These are phyloP conservation scores for Noctua comes DNA, from an alignment of 2,888 invertebrate genomes.

Conservation along the genomic window DNA sequence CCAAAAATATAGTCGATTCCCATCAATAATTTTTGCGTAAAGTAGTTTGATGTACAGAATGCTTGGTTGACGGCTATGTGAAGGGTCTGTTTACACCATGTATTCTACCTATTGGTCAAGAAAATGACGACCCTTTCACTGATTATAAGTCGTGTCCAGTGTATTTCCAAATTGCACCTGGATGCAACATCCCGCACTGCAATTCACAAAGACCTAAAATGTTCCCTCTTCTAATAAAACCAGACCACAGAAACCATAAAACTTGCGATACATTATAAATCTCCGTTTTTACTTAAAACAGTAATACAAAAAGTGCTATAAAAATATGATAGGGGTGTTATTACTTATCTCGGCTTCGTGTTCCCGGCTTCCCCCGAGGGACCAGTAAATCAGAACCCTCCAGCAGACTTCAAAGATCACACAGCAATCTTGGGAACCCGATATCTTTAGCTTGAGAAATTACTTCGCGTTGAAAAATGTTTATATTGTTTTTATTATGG, in stretches of 20 bases:
- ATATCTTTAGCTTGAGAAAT: constrained; percentile 76
- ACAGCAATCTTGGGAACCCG: constrained; percentile 78
- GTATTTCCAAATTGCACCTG: not conserved
- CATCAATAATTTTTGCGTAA: too few species aligned
- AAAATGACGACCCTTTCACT: not conserved
- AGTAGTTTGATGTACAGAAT: too few species aligned
- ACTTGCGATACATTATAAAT: constrained; percentile 70
- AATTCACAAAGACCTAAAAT: not conserved
- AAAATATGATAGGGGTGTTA: constrained; percentile 79
- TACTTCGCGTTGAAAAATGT: constrained; percentile 68
- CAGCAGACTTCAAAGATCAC: constrained; percentile 82
- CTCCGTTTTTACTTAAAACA: constrained; percentile 74
- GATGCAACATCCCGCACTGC: not conserved
- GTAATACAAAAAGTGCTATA: constrained; percentile 76
- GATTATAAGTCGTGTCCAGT: not conserved
- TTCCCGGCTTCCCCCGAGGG: constrained; percentile 70
- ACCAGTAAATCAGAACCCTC: constrained; percentile 81
- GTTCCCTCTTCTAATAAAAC: constrained; percentile 25
- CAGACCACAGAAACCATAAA: constrained; percentile 38
- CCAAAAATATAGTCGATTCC: too few species aligned
- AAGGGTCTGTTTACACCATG: too few species aligned
- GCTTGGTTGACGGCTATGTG: too few species aligned
- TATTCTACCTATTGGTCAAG: not conserved
- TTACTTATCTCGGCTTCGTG: constrained; percentile 75
- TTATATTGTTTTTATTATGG: constrained; percentile 60